Evolutionary conservation across 30 jellyfish, hydroid and myxozoan species (phyloP).

Genomic region (Chironex yamaguchii): DNA sequence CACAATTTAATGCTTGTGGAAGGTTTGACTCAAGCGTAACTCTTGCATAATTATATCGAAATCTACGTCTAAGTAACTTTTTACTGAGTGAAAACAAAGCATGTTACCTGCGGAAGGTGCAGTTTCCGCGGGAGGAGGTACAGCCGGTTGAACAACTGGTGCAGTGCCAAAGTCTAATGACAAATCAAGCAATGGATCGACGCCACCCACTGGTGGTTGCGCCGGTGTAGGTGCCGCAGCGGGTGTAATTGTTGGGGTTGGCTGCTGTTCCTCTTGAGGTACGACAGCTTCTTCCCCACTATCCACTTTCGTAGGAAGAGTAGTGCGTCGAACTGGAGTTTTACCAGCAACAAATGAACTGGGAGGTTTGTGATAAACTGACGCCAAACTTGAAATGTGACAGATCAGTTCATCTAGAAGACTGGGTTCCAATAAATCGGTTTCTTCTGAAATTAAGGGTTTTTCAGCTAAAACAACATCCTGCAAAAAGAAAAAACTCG

Average conservation of each 20-base stretch:
- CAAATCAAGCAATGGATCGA: conserved; percentile 69
- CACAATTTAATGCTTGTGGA: too few species aligned
- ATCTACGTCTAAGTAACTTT: background rate
- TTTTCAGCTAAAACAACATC: conserved; percentile 97
- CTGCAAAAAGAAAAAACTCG: conserved; percentile 32
- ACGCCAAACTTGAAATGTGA: conserved; percentile 95
- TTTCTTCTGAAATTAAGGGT: conserved; percentile 96
- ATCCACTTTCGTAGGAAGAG: conserved; percentile 78
- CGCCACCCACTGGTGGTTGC: conserved; percentile 56
- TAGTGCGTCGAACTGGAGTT: conserved; percentile 88
- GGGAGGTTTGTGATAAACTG: conserved; percentile 97
- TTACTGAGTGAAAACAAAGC: too few species aligned
- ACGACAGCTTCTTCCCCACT: conserved; percentile 75
- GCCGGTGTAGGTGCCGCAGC: conserved; percentile 75
- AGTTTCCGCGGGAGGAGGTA: conserved; percentile 56
- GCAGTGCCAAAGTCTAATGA: conserved; percentile 45
- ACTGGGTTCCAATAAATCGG: conserved; percentile 92
- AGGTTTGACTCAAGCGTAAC: too few species aligned
- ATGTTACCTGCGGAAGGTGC: too few species aligned
- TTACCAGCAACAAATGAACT: conserved; percentile 96
- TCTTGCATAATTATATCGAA: too few species aligned
- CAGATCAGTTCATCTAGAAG: conserved; percentile 94
- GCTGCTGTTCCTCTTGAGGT: conserved; percentile 68
- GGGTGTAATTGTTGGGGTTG: conserved; percentile 71
- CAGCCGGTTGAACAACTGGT: conserved; percentile 28